Conservation (phyloP, 2,888 invertebrate genomes). For the Tribolium freemani region DNA sequence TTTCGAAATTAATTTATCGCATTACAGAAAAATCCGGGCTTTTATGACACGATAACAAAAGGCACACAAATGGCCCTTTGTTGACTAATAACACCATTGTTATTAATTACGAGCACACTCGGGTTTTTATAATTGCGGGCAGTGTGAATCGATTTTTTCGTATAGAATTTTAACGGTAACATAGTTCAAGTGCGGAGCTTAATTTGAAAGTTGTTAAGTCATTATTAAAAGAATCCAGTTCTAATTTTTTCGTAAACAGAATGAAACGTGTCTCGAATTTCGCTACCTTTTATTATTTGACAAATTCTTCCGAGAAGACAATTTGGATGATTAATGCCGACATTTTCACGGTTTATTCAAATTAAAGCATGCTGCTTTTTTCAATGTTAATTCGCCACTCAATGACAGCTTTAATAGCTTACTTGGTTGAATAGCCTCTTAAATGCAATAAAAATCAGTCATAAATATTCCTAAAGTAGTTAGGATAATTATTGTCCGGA, state of each 20-base stretch:
- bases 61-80: conserved; percentile 9
- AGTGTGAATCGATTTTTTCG: conserved; percentile 17
- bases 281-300: conserved; percentile 12
- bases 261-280: conserved; percentile 29
- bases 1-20: not conserved
- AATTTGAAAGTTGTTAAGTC: conserved; percentile 35
- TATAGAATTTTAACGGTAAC: conserved; percentile 35
- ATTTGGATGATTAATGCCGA: conserved; percentile 25
- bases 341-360: conserved; percentile 25
- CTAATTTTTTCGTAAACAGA: conserved; percentile 36
- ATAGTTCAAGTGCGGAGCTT: conserved; percentile 27
- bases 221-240: conserved; percentile 35
- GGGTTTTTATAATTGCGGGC: conserved; percentile 8
- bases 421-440: conserved; percentile 26
- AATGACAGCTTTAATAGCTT: conserved; percentile 14
- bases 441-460: not conserved
- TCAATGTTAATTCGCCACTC: conserved; percentile 7
- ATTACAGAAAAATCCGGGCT: conserved; percentile 1
- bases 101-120: conserved; percentile 22
- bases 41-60: conserved; percentile 10
- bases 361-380: conserved; percentile 32
- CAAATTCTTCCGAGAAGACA: conserved; percentile 34
- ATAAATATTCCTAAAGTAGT: not conserved
- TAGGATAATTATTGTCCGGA: not conserved
- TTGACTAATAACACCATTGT: conserved; percentile 12